Evolutionary conservation across 2,113 vertebrate species (phyloP), one percentile per base, ranked within the genome.

Genomic region (Thamnophis sirtalis): DNA sequence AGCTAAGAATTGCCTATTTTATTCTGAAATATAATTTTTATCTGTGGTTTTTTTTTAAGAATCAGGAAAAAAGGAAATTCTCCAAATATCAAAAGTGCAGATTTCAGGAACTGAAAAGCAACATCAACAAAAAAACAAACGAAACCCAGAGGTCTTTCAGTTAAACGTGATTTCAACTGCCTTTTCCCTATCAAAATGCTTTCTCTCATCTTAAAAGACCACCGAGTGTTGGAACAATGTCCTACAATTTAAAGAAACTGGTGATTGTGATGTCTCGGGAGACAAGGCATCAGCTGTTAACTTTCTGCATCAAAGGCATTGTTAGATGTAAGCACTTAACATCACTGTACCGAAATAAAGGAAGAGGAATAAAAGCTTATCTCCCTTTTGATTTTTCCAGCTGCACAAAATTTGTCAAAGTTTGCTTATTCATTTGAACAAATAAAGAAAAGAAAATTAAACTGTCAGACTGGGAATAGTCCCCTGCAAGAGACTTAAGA

Each of bases 381-480:
- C 2, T 38, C 92, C n/a, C 2, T 22, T 93, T 88, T 86, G 63
- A 68, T 91, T 91, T 91, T 92, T 84, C 50, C 90, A 94, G 50
- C 53, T 54, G 33, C 33, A 87, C 17, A 93, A 93, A 94, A 93
- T 88, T 87, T 54, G 56, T 84, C 38, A 89, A 85, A 88, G 84
- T 86, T 43, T 51, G 0, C 0, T 92, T 92, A 13, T 94, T 91
- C 22, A 21, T 94, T 93, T 38, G 58, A 91, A 33, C 87, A 94
- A 56, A 92, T 89, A 90, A 54, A 17, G 2, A 88, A 90, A 90
- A 56, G 26, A 51, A 93, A 95, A 94, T 94, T 92, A 51, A 80
- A 68, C 33, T 43, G n/a, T 73, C 86, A 3, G 91, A 84, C 2
- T 0, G 6, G 88, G 68, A 56, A 92, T n/a, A 51, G 21, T 21